A percentile compares a stretch with the other conserved stretches of the same genome.
Conservation (phyloP, 2,888 invertebrate genomes). For the Lydus trimaculatus region DNA sequence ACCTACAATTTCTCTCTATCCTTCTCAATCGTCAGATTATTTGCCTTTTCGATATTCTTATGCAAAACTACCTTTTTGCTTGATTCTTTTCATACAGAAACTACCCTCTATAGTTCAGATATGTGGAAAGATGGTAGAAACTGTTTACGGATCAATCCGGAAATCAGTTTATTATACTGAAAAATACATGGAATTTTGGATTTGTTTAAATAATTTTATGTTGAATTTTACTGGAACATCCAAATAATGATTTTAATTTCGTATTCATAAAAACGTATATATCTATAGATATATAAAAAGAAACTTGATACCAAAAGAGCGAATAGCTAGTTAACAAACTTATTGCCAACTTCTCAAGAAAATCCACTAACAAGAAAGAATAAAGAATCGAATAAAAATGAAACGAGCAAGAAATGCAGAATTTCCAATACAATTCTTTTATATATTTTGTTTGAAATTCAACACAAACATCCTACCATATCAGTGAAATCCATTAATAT, state of each 20-base stretch:
- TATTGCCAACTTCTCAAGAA: not conserved
- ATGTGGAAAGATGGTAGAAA: not conserved
- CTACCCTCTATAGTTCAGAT: not conserved
- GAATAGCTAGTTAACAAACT: conserved; percentile 1
- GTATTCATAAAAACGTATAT: not conserved
- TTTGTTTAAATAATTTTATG: not conserved
- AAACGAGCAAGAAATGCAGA: not conserved
- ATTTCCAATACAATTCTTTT: not conserved
- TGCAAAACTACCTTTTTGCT: conserved; percentile 24
- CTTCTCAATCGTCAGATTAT: conserved; percentile 38
- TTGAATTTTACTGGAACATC: not conserved
- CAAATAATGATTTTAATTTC: not conserved
- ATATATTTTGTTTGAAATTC: not conserved
- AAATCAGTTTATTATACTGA: not conserved
- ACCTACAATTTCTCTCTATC: conserved; percentile 36
- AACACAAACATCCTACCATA: not conserved
- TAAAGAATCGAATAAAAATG: not conserved
- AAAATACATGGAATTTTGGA: not conserved
- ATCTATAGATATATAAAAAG: not conserved
- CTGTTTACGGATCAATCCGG: conserved; percentile 2
- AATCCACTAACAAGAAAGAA: not conserved
- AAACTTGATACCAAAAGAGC: not conserved
- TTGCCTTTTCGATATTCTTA: conserved; percentile 37
- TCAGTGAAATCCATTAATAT: not conserved
- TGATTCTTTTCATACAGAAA: conserved; percentile 10